phyloP scores from a whole-genome alignment of 1,140 invertebrate species.

The Bombus haemorrhoidalis region DNA sequence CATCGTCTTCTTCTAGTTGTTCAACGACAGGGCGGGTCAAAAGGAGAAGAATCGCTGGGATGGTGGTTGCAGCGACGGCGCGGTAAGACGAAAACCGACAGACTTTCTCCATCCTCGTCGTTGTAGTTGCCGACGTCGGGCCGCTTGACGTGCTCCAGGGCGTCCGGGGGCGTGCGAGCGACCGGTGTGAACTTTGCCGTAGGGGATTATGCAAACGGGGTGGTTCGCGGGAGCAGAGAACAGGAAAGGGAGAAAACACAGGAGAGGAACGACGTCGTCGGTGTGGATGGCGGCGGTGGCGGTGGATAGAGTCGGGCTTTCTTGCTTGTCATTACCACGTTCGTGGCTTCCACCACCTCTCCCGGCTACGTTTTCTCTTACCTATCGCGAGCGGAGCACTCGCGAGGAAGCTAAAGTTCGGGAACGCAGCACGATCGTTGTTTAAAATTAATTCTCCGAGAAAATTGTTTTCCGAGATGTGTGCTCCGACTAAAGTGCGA shows the following conservation, averaged over 20 bases:
- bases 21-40: slow-evolving; percentile 8
- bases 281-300: slow-evolving; percentile 25
- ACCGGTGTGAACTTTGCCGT: slow-evolving; percentile 72
- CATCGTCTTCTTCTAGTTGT: not conserved
- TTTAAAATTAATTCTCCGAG: slow-evolving; percentile 12
- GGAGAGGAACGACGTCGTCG: slow-evolving; percentile 41
- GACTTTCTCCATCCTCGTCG: slow-evolving; percentile 28
- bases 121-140: slow-evolving; percentile 48
- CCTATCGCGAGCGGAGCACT: slow-evolving; percentile 3
- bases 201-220: slow-evolving; percentile 70
- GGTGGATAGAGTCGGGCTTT: slow-evolving; percentile 48
- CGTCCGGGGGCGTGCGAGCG: slow-evolving; percentile 64
- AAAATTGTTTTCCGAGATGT: slow-evolving; percentile 6
- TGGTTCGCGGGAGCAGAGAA: slow-evolving; percentile 53
- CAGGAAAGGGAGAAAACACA: slow-evolving; percentile 45
- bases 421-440: slow-evolving; percentile 1
- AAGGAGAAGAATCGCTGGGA: slow-evolving; percentile 46
- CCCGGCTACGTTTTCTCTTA: slow-evolving; percentile 33
- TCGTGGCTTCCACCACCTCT: slow-evolving; percentile 59
- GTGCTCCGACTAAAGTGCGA: not conserved
- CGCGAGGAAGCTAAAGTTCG: slow-evolving; percentile 26
- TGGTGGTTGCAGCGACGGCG: slow-evolving; percentile 3
- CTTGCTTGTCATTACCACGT: slow-evolving; percentile 71
- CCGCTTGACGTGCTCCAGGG: slow-evolving; percentile 47
- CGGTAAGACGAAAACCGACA: slow-evolving; percentile 30